phyloP scores from a whole-genome alignment of 2,797 vertebrate species.

The Chelonia mydas region DNA sequence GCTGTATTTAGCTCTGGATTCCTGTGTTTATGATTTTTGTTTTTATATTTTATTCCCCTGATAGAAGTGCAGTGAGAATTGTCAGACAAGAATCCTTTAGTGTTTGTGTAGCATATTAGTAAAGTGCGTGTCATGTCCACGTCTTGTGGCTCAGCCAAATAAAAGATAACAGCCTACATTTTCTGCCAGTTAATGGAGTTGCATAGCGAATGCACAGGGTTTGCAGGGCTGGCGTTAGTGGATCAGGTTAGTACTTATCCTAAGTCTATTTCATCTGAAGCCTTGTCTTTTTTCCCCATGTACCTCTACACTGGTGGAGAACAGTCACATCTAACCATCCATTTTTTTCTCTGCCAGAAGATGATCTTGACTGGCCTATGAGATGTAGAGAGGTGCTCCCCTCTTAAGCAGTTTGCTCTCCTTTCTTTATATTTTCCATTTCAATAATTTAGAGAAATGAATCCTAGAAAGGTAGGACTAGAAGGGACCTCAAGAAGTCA shows the following conservation, averaged over 20 bases:
- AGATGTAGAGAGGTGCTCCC: neutral
- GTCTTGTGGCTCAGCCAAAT: neutral
- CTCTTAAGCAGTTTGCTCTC: conserved; percentile 41
- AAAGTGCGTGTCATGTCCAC: fast-evolving
- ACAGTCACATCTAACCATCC: neutral
- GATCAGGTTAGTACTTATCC: neutral
- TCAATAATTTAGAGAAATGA: conserved; percentile 60
- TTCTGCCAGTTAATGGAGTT: neutral
- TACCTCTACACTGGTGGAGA: neutral
- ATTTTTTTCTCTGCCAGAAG: neutral
- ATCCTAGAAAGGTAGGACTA: neutral
- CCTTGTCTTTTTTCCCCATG: neutral
- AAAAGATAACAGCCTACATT: neutral
- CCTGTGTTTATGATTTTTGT: conserved; percentile 46
- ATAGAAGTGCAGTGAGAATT: neutral
- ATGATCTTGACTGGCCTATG: neutral
- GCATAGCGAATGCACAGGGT: neutral
- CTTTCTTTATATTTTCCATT: conserved; percentile 66
- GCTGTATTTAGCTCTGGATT: conserved; percentile 1
- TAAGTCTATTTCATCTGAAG: neutral
- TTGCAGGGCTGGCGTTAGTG: neutral
- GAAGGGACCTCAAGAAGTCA: neutral
- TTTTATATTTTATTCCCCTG: conserved; percentile 46
- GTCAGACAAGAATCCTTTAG: neutral
- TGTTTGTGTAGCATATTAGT: neutral